Base-by-base conservation (phyloP, 92 coral and sea anemone species). In the Phymanthus crucifer region DNA sequence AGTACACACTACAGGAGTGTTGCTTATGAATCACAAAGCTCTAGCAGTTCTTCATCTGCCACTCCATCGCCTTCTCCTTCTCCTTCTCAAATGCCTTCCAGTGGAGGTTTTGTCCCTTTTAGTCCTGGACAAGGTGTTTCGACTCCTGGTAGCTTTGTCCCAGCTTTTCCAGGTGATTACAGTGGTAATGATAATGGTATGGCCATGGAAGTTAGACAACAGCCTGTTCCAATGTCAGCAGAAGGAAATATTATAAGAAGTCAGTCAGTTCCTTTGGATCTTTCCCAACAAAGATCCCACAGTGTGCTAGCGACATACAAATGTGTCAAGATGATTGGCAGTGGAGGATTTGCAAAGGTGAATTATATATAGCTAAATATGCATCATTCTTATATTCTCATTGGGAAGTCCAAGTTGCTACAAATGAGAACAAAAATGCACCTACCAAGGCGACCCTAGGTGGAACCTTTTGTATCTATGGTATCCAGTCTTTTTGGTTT, bases 331-430 rank as follows among this genome's bases (percentile, higher is more conserved):
- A 71, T 58, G 16, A 77, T 77, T 32, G 81, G 81, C 2, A 64
- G 56, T 32, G 81, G 81, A 37, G 81, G 81, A 23, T 77, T 77
- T 38, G 81, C 81, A n/a, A 77, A 77, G 72, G 81, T 77, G 19
- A 54, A 50, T 21, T 14, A 16, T 50, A 4, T 6, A 50, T 50
- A 6, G 8, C 8, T 3, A 38, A 38, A 17, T 21, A 66, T 66
- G 32, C 35, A 21, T 4, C 35, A 57, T 57, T 57, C n/a, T 21
- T 61, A 8, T 17, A 61, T 27, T 61, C n/a, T 61, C 77, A 73
- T 34, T 45, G 16, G 50, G 50, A 45, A 17, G n/a, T n/a, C 50
- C 10, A 45, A 17, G 50, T 0, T 45, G 16, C 13, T 17, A 9
- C 50, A 45, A 17, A 9, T 45, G 50, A 17, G 58, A 4, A n/a